These are phyloP conservation scores for Melanocharis versteri DNA, from an alignment of 2,113 vertebrate species.

Conservation along the genomic window DNA sequence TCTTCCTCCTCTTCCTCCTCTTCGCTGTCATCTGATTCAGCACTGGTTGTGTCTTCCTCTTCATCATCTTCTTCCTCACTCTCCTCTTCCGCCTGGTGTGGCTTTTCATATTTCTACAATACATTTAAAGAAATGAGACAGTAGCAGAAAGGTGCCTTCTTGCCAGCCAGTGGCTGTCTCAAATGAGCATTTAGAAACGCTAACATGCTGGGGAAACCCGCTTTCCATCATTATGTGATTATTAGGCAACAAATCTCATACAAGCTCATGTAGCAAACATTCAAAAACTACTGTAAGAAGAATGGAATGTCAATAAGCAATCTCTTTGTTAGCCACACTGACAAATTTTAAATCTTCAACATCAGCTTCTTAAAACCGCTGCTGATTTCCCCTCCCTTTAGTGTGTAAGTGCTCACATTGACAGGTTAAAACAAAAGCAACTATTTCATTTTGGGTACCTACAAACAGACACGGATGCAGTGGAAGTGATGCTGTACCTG, in stretches of 20 bases:
- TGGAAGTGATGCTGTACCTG: not conserved
- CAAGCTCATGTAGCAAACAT: not conserved
- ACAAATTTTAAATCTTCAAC: not conserved
- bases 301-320: not conserved
- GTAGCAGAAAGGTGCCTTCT: not conserved
- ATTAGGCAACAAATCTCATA: not conserved
- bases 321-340: not conserved
- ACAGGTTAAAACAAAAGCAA: not conserved
- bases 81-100: conserved; percentile 78
- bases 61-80: conserved; percentile 84
- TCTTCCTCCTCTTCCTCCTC: conserved; percentile 83
- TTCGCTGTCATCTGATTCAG: conserved; percentile 89
- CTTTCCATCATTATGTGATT: not conserved
- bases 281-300: not conserved
- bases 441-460: not conserved
- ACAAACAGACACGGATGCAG: not conserved
- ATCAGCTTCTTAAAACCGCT: not conserved
- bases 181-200: not conserved
- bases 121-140: not conserved
- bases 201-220: not conserved
- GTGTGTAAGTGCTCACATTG: not conserved
- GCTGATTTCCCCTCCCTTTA: not conserved
- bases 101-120: conserved; percentile 82
- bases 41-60: conserved; percentile 86
- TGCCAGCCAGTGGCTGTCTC: not conserved